Conservation (phyloP, 2,888 invertebrate species). For the Acleris holmiana region DNA sequence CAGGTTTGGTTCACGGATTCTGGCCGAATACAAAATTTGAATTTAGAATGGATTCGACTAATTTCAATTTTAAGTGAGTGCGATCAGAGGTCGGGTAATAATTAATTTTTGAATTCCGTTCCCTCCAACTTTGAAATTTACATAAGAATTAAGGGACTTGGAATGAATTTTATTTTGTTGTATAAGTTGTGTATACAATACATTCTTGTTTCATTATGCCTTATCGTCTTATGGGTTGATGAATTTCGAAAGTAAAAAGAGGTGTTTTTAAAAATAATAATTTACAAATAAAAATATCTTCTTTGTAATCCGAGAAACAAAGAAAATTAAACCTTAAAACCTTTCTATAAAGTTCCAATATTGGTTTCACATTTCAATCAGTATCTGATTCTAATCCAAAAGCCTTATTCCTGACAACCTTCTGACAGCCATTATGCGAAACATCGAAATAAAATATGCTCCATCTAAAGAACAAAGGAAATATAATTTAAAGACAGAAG, state of each 20-base stretch:
- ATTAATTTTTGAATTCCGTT: slow-evolving; percentile 14
- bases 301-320: too few relatives aligned
- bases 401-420: background rate
- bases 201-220: too few relatives aligned
- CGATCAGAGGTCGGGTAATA: slow-evolving; percentile 7
- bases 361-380: too few relatives aligned
- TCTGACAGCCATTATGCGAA: slow-evolving; percentile 17
- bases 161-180: background rate
- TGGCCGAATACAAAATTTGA: slow-evolving; percentile 29
- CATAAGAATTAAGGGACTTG: background rate
- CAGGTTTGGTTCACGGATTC: slow-evolving; percentile 7
- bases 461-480: slow-evolving; percentile 37
- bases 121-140: background rate
- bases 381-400: background rate
- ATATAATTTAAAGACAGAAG: slow-evolving; percentile 53
- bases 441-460: slow-evolving; percentile 32
- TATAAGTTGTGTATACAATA: too few relatives aligned
- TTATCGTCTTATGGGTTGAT: too few relatives aligned
- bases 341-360: too few relatives aligned
- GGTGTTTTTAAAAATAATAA: too few relatives aligned
- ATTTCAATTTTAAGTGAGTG: slow-evolving; percentile 32
- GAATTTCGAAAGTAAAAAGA: too few relatives aligned
- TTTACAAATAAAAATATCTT: too few relatives aligned
- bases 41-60: slow-evolving; percentile 36
- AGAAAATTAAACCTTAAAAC: too few relatives aligned